Evolutionary conservation across 2,113 vertebrate species (phyloP).

Genomic region (Erythrocebus patas): DNA sequence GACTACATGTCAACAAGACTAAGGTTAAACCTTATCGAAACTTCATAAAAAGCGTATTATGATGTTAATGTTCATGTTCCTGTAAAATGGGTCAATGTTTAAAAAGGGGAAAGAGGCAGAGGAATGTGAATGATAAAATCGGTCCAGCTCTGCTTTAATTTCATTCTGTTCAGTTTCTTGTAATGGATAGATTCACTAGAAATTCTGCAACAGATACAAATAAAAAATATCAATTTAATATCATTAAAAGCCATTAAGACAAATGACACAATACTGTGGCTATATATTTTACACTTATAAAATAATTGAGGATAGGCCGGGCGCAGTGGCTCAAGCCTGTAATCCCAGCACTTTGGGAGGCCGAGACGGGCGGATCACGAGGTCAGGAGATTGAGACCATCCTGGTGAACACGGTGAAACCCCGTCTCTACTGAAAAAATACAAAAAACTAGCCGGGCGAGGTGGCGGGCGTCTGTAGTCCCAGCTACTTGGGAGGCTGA

Average conservation of each 20-base stretch:
- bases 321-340: too few relatives aligned
- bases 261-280: background rate
- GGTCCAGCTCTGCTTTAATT: background rate
- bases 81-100: background rate
- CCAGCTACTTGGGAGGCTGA: too few relatives aligned
- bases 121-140: background rate
- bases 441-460: too few relatives aligned
- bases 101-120: background rate
- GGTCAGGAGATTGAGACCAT: too few relatives aligned
- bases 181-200: background rate
- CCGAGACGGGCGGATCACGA: too few relatives aligned
- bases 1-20: background rate
- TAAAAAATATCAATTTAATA: background rate
- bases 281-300: background rate
- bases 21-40: background rate
- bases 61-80: background rate
- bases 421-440: too few relatives aligned
- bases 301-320: background rate
- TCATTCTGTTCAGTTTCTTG: slow-evolving; percentile 21
- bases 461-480: too few relatives aligned
- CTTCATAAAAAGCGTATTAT: background rate
- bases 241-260: background rate
- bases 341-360: too few relatives aligned
- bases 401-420: too few relatives aligned
- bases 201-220: slow-evolving; percentile 43